Conservation (phyloP, 2,888 invertebrate species). For the Mesochorus sp. region DNA sequence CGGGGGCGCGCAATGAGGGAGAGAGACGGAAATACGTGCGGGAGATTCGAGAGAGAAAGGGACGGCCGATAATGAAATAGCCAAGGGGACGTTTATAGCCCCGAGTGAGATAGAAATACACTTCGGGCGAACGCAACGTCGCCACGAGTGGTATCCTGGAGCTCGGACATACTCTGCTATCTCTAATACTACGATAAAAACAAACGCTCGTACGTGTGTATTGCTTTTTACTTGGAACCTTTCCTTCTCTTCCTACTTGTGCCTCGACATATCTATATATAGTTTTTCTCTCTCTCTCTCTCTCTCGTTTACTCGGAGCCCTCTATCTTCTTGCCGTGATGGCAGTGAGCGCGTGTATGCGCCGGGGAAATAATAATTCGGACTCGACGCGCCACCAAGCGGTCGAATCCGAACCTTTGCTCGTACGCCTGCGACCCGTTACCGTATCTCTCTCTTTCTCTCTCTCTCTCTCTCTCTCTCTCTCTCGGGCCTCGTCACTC, state of each 20-base stretch:
- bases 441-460: conserved; percentile 5
- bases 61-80: not conserved
- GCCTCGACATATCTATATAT: conserved; percentile 19
- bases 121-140: conserved; percentile 59
- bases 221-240: conserved; percentile 11
- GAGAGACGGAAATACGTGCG: conserved; percentile 3
- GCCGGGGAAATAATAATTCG: conserved; percentile 43
- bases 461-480: not conserved
- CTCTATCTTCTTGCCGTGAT: conserved; percentile 15
- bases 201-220: not conserved
- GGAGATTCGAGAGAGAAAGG: conserved; percentile 50
- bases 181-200: not conserved
- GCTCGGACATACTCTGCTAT: conserved; percentile 51
- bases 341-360: no score
- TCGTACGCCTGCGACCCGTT: conserved; percentile 60
- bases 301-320: conserved; percentile 59
- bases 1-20: conserved; percentile 49
- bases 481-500: conserved; percentile 10
- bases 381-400: conserved; percentile 77
- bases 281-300: conserved; percentile 25
- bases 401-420: conserved; percentile 78
- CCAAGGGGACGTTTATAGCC: not conserved
- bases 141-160: no score
- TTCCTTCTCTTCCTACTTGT: conserved; percentile 25
- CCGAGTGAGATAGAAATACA: conserved; percentile 49